Conservation (phyloP, 2,888 invertebrate species). For the Nudaria mundana region DNA sequence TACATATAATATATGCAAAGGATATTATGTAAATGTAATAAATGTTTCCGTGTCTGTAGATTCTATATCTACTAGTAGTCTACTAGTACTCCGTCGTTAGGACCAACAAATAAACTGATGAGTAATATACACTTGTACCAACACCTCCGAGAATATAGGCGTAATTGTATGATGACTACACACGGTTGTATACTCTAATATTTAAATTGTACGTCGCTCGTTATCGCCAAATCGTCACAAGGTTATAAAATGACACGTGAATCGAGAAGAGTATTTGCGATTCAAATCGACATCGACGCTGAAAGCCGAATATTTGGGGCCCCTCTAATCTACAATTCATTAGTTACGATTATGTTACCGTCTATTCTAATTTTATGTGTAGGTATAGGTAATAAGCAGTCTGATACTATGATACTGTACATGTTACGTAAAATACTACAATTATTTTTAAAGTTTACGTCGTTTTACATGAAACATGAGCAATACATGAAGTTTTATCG, state of each 20-base stretch:
- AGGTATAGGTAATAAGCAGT: not conserved
- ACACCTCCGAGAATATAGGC: no score
- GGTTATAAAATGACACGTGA: constrained; percentile 17
- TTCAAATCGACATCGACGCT: constrained; percentile 19
- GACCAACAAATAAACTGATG: no score
- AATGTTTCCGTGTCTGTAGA: no score
- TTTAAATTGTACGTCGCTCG: no score
- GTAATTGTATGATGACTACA: no score
- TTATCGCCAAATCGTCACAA: constrained; percentile 20
- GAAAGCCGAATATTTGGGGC: constrained; percentile 6
- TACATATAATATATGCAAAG: no score
- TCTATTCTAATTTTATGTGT: constrained; percentile 2
- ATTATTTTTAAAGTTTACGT: not conserved
- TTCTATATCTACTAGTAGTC: no score
- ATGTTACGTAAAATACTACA: not conserved
- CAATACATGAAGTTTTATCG: not conserved
- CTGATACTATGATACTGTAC: not conserved
- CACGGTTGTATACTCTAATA: no score
- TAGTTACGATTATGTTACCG: not conserved
- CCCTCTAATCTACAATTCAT: constrained; percentile 7
- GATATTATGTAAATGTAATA: no score
- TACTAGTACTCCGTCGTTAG: no score
- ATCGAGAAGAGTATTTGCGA: constrained; percentile 16
- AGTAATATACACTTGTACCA: no score
- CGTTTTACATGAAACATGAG: no score